Conservation (phyloP, 2,797 vertebrate species). For the Micropoecilia bifurca region DNA sequence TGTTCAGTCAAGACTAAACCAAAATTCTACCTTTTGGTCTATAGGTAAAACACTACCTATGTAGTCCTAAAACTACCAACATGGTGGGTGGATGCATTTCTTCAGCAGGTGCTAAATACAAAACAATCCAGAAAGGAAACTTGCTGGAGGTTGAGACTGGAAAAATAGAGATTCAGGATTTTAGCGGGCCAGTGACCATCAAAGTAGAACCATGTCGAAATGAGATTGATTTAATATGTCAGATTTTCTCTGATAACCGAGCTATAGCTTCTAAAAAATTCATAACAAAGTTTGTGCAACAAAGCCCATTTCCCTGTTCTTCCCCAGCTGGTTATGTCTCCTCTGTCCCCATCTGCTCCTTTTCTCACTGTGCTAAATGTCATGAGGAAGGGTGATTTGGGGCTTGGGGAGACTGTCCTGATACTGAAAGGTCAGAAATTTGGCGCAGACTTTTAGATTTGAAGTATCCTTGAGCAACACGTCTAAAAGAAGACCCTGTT, state of each 20-base stretch:
- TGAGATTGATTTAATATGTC: not conserved
- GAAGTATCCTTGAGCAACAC: slow-evolving; percentile 62
- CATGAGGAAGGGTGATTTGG: slow-evolving; percentile 63
- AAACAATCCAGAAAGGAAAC: not conserved
- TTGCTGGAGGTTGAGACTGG: not conserved
- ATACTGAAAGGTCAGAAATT: slow-evolving; percentile 72
- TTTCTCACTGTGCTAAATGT: slow-evolving; percentile 73
- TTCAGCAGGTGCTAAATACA: not conserved
- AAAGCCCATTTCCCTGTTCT: slow-evolving; percentile 45
- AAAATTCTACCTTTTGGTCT: not conserved
- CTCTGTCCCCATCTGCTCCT: slow-evolving; percentile 53
- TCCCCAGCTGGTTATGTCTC: slow-evolving; percentile 56
- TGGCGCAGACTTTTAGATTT: slow-evolving; percentile 58
- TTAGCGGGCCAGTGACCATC: not conserved
- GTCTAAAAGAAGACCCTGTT: slow-evolving; percentile 25
- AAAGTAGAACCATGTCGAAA: not conserved
- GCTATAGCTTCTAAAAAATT: not conserved
- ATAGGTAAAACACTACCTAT: not conserved
- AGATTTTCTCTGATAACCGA: not conserved
- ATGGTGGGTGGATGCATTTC: not conserved
- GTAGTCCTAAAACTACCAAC: not conserved
- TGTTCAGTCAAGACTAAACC: not conserved
- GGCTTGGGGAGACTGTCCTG: slow-evolving; percentile 63
- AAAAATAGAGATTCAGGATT: not conserved
- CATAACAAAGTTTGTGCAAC: slow-evolving; percentile 11